phyloP scores from a whole-genome alignment of 1,140 invertebrate genomes.

The Drosophila fuyamai region DNA sequence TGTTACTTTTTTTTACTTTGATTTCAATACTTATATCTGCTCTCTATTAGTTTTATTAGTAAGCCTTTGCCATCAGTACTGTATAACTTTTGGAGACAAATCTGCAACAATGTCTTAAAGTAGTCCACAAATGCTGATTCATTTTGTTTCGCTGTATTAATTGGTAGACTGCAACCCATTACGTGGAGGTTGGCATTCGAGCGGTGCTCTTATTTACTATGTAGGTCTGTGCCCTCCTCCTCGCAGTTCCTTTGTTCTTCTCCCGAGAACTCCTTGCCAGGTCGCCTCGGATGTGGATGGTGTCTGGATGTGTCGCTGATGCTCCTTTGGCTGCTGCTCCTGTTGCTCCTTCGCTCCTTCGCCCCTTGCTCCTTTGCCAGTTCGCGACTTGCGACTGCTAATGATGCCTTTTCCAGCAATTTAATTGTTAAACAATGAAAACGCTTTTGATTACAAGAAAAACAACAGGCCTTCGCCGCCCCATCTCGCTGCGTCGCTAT shows the following conservation, averaged over 20 bases:
- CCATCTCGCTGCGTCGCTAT: background rate
- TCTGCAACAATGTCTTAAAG: too few relatives aligned
- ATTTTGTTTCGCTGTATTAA: conserved; percentile 46
- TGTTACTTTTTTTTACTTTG: too few relatives aligned
- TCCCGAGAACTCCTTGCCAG: conserved; percentile 1
- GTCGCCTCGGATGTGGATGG: conserved; percentile 8
- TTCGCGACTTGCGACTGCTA: conserved; percentile 61
- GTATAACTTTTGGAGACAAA: too few relatives aligned
- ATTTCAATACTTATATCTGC: too few relatives aligned
- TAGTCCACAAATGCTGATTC: background rate
- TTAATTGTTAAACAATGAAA: conserved; percentile 83
- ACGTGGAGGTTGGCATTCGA: conserved; percentile 72
- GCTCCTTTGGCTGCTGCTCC: conserved; percentile 14
- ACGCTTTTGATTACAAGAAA: conserved; percentile 82
- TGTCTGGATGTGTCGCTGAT: conserved; percentile 43
- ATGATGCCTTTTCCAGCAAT: conserved; percentile 83
- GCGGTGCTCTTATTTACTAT: conserved; percentile 67
- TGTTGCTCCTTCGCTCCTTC: background rate
- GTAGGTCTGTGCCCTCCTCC: conserved; percentile 3
- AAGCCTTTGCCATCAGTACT: too few relatives aligned
- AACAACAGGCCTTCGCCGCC: conserved; percentile 43
- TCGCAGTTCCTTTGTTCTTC: conserved; percentile 59
- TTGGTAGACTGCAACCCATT: conserved; percentile 60
- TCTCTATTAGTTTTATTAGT: too few relatives aligned
- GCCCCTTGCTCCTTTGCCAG: conserved; percentile 25